Evolutionary conservation across 2,888 invertebrate species (phyloP), one percentile per base, ranked within the genome.

Genomic region (Polyommatus iphigenia): DNA sequence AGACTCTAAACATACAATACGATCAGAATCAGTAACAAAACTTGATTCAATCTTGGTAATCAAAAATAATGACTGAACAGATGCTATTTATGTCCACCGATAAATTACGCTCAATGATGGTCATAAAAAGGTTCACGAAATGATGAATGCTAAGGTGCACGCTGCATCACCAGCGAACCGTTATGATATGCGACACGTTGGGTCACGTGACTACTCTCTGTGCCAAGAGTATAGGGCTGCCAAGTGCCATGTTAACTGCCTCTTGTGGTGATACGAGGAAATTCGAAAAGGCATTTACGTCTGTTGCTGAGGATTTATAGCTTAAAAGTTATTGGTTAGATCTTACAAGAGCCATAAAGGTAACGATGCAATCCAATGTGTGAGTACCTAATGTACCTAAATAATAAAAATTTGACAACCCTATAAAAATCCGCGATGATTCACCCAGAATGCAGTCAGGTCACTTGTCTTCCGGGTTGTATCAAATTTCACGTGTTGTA

Each of bases 371-470:
- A 15, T 15, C 3, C 20, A 3, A 24, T 67, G 29, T 29, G 18
- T 18, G 29, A 67, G 6, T 54, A 10, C 41, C 41, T 41, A 50
- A 59, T 67, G 29, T 15, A 6, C 4, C 5, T 6, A 29, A 3
- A 10, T 32, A 32, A 46, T 46, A 46, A 46, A 15, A 29, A 13
- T 13, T 24, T 46, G 20, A 24, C 15, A 24, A 46, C 82, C 87
- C 83, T 85, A 85, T 54, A 54, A 54, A 54, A 85, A 86, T 82
- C 85, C 85, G 85, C 84, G 85, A 87, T 93, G 93, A 92, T 87
- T 93, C 93, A 92, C 87, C 81, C 85, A 89, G 90, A 92, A 92
- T 92, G 91, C 91, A 90, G 90, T 89, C 88, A 82, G 90, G 89
- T 87, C 87, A 89, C 85, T 88, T 86, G 20, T 73, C 6, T 73